Conservation (phyloP, 2,888 invertebrate species). For the Oxystoma pomonae region DNA sequence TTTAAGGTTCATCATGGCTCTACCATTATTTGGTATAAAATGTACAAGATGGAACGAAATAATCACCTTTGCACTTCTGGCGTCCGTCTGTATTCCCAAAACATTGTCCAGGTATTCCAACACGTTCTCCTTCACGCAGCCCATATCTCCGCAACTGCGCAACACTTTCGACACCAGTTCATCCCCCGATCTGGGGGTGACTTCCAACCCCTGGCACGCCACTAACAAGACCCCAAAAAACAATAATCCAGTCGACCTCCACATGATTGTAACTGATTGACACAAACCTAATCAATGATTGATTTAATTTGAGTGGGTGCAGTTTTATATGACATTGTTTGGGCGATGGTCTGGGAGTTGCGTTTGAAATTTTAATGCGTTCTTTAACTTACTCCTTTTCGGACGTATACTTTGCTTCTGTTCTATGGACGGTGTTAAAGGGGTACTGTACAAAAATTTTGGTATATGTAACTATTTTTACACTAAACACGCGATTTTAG, state of each 20-base stretch:
- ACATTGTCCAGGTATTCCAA: constrained; percentile 70
- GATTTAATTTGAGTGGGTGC: constrained; percentile 52
- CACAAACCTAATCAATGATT: constrained; percentile 34
- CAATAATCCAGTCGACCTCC: constrained; percentile 34
- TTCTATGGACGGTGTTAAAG: too few relatives aligned
- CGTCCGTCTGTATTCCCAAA: constrained; percentile 59
- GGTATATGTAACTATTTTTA: too few relatives aligned
- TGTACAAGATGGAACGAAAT: too few relatives aligned
- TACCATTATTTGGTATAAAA: too few relatives aligned
- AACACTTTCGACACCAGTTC: constrained; percentile 67
- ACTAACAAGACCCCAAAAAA: background rate
- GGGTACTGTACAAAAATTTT: background rate
- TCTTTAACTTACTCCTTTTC: background rate
- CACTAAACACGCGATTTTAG: too few relatives aligned
- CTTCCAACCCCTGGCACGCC: constrained; percentile 3
- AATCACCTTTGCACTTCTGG: constrained; percentile 51
- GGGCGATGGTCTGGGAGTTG: constrained; percentile 40
- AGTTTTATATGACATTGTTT: constrained; percentile 58
- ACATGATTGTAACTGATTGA: constrained; percentile 34
- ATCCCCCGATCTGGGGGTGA: constrained; percentile 51
- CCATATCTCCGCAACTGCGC: constrained; percentile 69
- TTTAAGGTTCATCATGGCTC: too few relatives aligned
- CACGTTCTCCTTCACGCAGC: constrained; percentile 74
- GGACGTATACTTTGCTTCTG: too few relatives aligned
- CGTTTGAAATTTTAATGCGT: constrained; percentile 28